Evolutionary conservation across 2,113 vertebrate genomes (phyloP), one percentile per base, ranked within the genome.

Genomic region (Paracanthobrama guichenoti): DNA sequence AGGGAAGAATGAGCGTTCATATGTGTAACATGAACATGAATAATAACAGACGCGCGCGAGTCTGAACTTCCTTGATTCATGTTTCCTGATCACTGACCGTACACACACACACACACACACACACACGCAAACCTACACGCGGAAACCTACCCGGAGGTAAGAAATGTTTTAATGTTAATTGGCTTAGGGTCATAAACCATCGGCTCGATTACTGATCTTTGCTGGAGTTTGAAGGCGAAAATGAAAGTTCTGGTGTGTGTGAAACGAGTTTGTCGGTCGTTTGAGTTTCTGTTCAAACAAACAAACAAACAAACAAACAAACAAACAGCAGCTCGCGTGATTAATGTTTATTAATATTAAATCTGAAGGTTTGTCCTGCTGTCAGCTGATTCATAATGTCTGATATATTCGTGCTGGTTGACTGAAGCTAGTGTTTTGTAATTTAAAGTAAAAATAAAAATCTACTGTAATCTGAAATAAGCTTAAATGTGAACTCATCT

Each of bases 21-120:
- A 2, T 13, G 5, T 13, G 4, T 13, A 22, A 18, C 35, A 71
- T 12, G 2, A 42, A 44, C 18, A 42, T 12, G 4, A 44, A 13
- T 13, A 44, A n/a, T 12, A 44, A 42, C 4, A n/a, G 35, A 69
- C 35, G 9, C 28, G 14, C 5, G 24, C 8, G 18, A 24, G 10
- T 18, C 14, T 26, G 6, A 0, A 79, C 76, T 79, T 79, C 76
- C 76, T 62, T 42, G 31, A 79, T 62, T 62, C 26, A 31, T 62
- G 57, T 62, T 79, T 79, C 76, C 76, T 79, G 55, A 57, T 57
- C 75, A 14, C 50, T 59, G 53, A 44, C 22, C 57, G 12, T n/a
- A 39, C 3, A 28, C 7, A 4, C 20, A 16, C 26, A 31, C 74
- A 62, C 31, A 44, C 55, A 57, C 46, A 11, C 44, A 16, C 24